A percentile compares a stretch with the other conserved stretches of the same genome.
phyloP scores from a whole-genome alignment of 1,140 invertebrate species.

The Meloidogyne floridensis region DNA sequence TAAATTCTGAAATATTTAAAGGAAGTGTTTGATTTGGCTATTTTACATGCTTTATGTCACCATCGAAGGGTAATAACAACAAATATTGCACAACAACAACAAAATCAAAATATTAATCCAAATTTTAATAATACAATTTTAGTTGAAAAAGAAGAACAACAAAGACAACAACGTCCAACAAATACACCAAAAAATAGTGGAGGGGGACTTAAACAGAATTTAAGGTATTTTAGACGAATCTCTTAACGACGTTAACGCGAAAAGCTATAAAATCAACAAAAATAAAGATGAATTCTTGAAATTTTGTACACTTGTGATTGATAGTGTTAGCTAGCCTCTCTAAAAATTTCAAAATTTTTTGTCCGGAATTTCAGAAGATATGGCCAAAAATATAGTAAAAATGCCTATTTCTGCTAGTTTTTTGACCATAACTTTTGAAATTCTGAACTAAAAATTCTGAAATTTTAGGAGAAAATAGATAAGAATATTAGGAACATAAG shows the following conservation, averaged over 20 bases:
- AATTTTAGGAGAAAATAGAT: no score
- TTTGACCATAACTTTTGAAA: no score
- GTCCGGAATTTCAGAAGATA: neutral
- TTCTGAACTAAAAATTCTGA: no score
- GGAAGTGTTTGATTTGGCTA: conserved; percentile 75
- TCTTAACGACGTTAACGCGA: no score
- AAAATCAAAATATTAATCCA: neutral
- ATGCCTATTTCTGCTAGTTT: no score
- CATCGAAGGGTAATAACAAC: conserved; percentile 1
- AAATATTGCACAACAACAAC: neutral
- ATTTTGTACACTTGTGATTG: no score
- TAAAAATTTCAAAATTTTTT: no score
- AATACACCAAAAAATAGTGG: neutral
- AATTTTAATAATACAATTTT: neutral
- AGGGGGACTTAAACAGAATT: neutral
- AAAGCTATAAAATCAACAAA: no score
- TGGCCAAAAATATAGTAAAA: no score
- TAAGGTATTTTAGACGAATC: neutral
- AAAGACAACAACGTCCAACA: neutral
- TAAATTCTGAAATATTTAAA: conserved; percentile 69
- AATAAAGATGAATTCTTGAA: no score
- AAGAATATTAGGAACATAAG: no score
- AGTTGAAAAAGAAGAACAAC: conserved; percentile 2
- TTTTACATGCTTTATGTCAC: conserved; percentile 42
- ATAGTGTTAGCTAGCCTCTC: no score